Evolutionary conservation across 1,140 invertebrate species (phyloP).

Genomic region (Cydia strobilella): DNA sequence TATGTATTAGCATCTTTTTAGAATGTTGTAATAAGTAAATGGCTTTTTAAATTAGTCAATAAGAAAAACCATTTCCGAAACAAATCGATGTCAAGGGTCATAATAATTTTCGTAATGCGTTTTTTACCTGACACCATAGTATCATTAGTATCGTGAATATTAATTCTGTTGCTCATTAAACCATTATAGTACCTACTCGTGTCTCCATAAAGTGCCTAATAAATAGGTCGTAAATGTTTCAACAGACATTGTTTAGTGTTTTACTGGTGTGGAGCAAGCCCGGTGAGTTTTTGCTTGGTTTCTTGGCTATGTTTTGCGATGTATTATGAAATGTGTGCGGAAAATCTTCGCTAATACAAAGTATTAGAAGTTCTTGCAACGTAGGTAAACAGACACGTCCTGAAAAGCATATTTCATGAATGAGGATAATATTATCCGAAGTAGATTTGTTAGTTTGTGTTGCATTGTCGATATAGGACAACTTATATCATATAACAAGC

Average conservation of each 20-base stretch:
- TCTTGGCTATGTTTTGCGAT: background rate
- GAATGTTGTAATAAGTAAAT: background rate
- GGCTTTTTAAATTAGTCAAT: no score
- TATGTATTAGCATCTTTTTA: background rate
- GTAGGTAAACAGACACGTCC: no score
- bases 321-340: background rate
- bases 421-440: no score
- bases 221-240: constrained; percentile 21
- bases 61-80: background rate
- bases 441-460: no score
- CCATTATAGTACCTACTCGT: background rate
- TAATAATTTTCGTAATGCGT: background rate
- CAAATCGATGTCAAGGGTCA: constrained; percentile 16
- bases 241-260: constrained; percentile 20
- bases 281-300: constrained; percentile 1
- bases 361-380: background rate
- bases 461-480: no score
- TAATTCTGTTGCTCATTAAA: background rate
- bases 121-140: background rate
- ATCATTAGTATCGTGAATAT: constrained; percentile 3
- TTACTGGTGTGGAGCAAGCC: constrained; percentile 10
- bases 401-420: no score
- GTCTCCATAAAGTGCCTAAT: constrained; percentile 1
- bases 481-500: no score
- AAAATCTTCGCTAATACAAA: background rate